phyloP scores from a whole-genome alignment of 2,888 invertebrate species.

The Amaurobius ferox region DNA sequence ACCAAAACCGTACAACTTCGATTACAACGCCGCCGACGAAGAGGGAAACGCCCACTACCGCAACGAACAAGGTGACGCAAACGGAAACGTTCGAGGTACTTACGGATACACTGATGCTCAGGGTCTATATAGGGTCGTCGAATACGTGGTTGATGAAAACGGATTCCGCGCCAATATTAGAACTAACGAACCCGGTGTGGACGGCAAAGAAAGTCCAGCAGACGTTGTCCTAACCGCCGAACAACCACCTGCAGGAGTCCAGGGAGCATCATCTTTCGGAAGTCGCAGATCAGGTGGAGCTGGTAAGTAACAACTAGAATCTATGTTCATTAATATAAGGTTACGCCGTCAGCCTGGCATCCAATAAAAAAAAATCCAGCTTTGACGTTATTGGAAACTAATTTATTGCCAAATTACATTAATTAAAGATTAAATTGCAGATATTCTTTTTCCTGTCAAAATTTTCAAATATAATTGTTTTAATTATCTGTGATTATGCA shows the following conservation, averaged over 20 bases:
- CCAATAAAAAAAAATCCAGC: too few species aligned
- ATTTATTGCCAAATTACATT: too few species aligned
- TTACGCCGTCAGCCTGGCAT: too few species aligned
- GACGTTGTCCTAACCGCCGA: conserved; percentile 58
- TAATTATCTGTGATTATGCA: too few species aligned
- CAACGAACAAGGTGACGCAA: conserved; percentile 47
- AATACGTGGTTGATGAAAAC: conserved; percentile 53
- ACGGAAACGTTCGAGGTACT: conserved; percentile 32
- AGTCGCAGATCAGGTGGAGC: neutral
- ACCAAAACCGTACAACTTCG: conserved; percentile 57
- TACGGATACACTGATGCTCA: conserved; percentile 59
- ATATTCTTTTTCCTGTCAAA: too few species aligned
- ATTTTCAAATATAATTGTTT: too few species aligned
- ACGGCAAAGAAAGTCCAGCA: conserved; percentile 55
- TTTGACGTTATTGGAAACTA: too few species aligned
- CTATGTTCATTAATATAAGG: too few species aligned
- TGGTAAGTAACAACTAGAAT: too few species aligned
- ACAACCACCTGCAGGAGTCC: conserved; percentile 51
- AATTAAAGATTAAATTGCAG: too few species aligned
- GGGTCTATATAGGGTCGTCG: conserved; percentile 44
- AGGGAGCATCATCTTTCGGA: conserved; percentile 24
- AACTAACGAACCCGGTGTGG: conserved; percentile 59
- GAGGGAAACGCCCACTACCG: conserved; percentile 56
- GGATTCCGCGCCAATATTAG: conserved; percentile 53
- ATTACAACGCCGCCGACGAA: conserved; percentile 48